Conservation (phyloP, 2,113 vertebrate genomes). For the Chiloscyllium plagiosum region DNA sequence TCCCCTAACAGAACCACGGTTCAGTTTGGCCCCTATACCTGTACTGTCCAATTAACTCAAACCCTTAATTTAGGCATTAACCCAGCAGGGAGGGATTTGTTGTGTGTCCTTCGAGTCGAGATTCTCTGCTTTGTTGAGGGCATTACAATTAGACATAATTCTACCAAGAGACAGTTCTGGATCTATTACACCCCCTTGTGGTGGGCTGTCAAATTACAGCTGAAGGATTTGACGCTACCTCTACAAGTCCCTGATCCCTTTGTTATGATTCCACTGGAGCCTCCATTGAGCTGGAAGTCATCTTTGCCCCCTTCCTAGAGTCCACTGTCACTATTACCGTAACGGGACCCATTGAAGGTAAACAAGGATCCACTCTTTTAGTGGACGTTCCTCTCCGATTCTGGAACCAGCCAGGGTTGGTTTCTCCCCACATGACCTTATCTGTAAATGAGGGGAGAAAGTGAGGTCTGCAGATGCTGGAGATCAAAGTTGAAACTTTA, state of each 20-base stretch:
- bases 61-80: not conserved
- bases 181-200: not conserved
- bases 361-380: not conserved
- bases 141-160: no score
- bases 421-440: not conserved
- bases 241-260: not conserved
- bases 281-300: not conserved
- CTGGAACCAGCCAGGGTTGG: not conserved
- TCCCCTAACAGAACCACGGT: not conserved
- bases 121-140: no score
- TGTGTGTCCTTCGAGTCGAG: no score
- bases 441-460: not conserved
- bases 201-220: not conserved
- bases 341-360: not conserved
- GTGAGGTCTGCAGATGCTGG: no score
- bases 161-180: not conserved
- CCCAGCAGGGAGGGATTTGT: not conserved
- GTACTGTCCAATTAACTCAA: not conserved
- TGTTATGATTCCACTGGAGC: not conserved
- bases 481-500: no score
- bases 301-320: not conserved
- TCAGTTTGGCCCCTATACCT: not conserved
- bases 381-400: not conserved
- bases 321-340: not conserved
- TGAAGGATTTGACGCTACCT: not conserved